Conservation (phyloP, 2,797 vertebrate genomes). For the Sebastes iracundus region DNA sequence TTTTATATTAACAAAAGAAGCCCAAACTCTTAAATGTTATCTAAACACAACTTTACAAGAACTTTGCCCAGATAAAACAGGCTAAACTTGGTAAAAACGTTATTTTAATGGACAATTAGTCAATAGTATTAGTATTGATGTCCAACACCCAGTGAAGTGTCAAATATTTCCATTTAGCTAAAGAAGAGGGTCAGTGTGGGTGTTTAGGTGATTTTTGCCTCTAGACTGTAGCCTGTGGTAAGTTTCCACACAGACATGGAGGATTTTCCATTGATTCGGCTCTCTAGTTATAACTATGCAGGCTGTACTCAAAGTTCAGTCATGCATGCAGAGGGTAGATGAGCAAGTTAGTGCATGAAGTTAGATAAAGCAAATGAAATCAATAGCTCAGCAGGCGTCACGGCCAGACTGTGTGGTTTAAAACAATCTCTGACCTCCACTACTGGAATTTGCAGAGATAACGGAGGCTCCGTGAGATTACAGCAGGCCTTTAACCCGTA, state of each 20-base stretch:
- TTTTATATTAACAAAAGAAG: not conserved
- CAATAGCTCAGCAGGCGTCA: slow-evolving; percentile 24
- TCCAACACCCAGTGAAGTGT: not conserved
- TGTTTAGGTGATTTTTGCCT: slow-evolving; percentile 20
- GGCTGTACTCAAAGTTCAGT: slow-evolving; percentile 27
- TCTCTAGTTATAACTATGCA: slow-evolving; percentile 2
- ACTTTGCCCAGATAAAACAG: not conserved
- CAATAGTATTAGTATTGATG: not conserved
- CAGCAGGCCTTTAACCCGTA: slow-evolving; percentile 19
- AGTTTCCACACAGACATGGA: slow-evolving; percentile 60
- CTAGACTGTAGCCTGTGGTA: slow-evolving; percentile 24
- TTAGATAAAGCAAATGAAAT: slow-evolving; percentile 42
- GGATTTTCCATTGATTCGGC: slow-evolving; percentile 63
- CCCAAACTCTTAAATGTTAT: not conserved
- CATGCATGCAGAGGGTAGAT: slow-evolving; percentile 40
- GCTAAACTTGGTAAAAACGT: not conserved
- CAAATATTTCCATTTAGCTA: not conserved
- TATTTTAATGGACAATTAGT: not conserved
- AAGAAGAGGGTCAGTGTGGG: slow-evolving; percentile 1
- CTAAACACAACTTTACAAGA: not conserved
- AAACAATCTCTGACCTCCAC: slow-evolving; percentile 44
- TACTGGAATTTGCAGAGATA: slow-evolving; percentile 36
- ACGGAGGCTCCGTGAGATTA: slow-evolving; percentile 34
- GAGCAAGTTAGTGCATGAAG: not conserved
- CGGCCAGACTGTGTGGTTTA: slow-evolving; percentile 1